phyloP scores from a whole-genome alignment of 35 echinoderm and acorn worm species.

The Apostichopus californicus region DNA sequence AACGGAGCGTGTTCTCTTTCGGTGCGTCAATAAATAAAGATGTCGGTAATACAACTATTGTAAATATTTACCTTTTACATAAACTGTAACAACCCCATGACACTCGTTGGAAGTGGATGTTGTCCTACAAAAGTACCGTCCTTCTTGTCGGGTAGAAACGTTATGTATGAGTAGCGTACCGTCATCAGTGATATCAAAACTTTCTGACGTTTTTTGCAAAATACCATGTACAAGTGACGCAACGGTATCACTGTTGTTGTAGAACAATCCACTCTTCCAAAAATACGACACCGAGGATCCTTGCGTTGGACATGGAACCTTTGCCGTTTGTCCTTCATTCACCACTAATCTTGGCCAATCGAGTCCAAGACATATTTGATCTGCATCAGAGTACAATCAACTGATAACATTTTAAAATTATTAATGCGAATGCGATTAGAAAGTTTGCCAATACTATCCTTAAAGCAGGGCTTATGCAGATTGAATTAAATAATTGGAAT shows the following conservation, averaged over 20 bases:
- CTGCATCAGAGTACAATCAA: neutral
- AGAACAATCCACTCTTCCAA: neutral
- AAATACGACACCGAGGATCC: neutral
- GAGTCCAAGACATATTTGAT: neutral
- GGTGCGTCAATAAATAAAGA: no score
- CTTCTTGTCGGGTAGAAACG: neutral
- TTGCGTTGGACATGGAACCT: neutral
- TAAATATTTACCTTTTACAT: neutral
- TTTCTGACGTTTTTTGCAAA: neutral
- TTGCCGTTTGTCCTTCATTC: neutral
- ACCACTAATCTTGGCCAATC: neutral
- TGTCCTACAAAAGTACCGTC: neutral
- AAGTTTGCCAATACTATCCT: no score
- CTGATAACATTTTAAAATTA: no score
- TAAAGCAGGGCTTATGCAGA: no score
- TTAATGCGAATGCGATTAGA: no score
- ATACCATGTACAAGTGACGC: neutral
- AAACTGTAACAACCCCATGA: neutral
- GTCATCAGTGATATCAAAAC: neutral
- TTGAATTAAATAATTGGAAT: no score
- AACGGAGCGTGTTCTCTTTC: no score
- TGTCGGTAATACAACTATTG: no score
- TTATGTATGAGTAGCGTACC: neutral
- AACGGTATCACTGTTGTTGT: neutral
- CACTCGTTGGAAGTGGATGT: neutral